Conservation (phyloP, 2,113 vertebrate species). For the Perca flavescens region DNA sequence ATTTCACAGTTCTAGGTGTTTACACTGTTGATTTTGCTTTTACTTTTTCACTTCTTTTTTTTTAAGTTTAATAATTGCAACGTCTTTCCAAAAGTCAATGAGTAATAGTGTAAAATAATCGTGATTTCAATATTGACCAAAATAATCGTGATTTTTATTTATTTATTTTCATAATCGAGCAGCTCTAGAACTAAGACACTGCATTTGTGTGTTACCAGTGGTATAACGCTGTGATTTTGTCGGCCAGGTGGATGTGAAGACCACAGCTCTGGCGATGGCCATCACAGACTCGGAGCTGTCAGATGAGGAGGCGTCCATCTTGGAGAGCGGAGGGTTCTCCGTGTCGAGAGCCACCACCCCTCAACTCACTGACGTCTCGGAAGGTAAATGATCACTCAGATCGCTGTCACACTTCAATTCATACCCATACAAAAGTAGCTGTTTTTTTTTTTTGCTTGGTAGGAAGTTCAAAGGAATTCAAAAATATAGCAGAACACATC, state of each 20-base stretch:
- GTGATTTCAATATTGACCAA: no score
- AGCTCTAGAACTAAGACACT: no score
- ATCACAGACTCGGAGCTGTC: slow-evolving; percentile 98
- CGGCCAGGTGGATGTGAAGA: slow-evolving; percentile 84
- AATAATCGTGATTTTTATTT: no score
- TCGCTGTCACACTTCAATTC: neutral
- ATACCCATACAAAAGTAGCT: no score
- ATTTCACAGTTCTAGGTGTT: no score
- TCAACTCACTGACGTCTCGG: slow-evolving; percentile 93
- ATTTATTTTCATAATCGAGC: no score
- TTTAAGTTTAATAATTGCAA: no score
- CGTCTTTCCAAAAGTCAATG: no score
- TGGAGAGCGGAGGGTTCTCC: slow-evolving; percentile 97
- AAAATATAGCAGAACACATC: no score
- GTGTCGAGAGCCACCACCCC: slow-evolving; percentile 98
- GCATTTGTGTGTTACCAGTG: neutral
- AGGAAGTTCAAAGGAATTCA: neutral
- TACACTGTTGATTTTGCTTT: no score
- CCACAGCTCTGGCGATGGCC: slow-evolving; percentile 95
- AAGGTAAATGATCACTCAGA: slow-evolving; percentile 83
- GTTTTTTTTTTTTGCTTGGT: neutral
- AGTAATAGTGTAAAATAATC: no score
- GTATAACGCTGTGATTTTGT: neutral
- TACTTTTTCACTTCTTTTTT: no score
- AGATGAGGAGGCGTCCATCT: slow-evolving; percentile 96